These are phyloP conservation scores for Aquatica leii DNA, from an alignment of 2,888 invertebrate genomes.

Conservation along the genomic window DNA sequence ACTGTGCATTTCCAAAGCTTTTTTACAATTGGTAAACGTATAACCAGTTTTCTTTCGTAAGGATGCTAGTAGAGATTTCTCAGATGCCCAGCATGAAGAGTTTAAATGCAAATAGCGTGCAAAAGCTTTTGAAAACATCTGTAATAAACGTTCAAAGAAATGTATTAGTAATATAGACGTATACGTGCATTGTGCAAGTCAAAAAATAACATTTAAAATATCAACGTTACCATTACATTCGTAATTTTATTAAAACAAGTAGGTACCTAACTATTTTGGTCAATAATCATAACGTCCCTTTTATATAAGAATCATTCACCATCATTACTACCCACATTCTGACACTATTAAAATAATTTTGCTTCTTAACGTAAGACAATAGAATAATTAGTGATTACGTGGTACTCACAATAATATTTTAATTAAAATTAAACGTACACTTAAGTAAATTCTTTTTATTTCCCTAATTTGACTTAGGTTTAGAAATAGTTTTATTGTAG, in stretches of 20 bases:
- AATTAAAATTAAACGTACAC: too few relatives aligned
- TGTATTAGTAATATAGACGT: background rate
- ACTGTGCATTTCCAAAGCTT: conserved; percentile 89
- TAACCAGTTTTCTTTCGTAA: conserved; percentile 96
- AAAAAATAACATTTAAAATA: background rate
- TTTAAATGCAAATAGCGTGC: conserved; percentile 66
- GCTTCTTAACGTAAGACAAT: too few relatives aligned
- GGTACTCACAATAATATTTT: too few relatives aligned
- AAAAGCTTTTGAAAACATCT: conserved; percentile 36
- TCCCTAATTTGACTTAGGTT: too few relatives aligned
- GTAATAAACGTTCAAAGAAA: conserved; percentile 18
- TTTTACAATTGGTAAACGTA: conserved; percentile 94
- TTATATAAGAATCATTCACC: too few relatives aligned
- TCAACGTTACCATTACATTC: background rate
- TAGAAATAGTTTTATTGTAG: too few relatives aligned
- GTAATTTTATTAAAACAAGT: conserved; percentile 29
- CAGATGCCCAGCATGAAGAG: conserved; percentile 63
- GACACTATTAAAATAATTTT: too few relatives aligned
- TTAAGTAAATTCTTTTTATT: too few relatives aligned
- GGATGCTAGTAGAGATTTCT: conserved; percentile 80
- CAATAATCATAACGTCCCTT: too few relatives aligned
- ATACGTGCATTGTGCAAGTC: background rate
- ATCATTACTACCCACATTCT: too few relatives aligned
- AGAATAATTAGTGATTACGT: too few relatives aligned
- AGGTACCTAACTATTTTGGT: too few relatives aligned